Evolutionary conservation across 2,113 vertebrate genomes (phyloP), one percentile per base, ranked within the genome.

Genomic region (Cebus imitator): DNA sequence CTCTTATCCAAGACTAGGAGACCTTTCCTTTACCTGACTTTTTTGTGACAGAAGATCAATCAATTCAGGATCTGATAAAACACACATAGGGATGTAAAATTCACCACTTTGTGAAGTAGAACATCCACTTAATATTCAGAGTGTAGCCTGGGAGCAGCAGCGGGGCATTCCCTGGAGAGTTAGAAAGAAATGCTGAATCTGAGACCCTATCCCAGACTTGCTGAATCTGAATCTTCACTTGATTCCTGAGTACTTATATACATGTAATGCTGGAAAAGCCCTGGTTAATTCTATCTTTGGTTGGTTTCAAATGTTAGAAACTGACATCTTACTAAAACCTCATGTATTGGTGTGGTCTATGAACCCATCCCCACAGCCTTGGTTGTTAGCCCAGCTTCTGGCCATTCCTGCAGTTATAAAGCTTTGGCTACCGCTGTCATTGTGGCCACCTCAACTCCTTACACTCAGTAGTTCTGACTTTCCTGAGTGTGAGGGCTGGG

Each of bases 81-180:
- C 25, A 78, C 18, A 82, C 18, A 3, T 16, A 50, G 32, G 48
- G 16, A 14, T 14, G 64, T 50, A n/a, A 40, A 92, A 57, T 40
- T 58, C 27, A 4, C 61, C 8, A 3, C 73, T 61, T 50, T 32
- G 5, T 27, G 75, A 52, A 52, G 55, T 75, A 48, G 79, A n/a
- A 18, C 61, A 32, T 70, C 27, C 7, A 4, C 58, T 45, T 37
- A n/a, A 5, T 82, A 79, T 32, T 17, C n/a, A 4, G 8, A 64
- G 48, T 17, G 48, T 43, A 30, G 25, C n/a, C 43, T 58, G 50
- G 4, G 78, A 73, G 50, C 14, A 37, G 70, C 55, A 48, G 16
- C 20, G 1, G 11, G 80, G 23, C 1, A 2, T 37, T 37, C 30
- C 0, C 32, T 4, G 35, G 11, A 8, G 14, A 73, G 32, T 13